phyloP scores from a whole-genome alignment of 92 coral and sea anemone species.

The Phenganax stokvisi region DNA sequence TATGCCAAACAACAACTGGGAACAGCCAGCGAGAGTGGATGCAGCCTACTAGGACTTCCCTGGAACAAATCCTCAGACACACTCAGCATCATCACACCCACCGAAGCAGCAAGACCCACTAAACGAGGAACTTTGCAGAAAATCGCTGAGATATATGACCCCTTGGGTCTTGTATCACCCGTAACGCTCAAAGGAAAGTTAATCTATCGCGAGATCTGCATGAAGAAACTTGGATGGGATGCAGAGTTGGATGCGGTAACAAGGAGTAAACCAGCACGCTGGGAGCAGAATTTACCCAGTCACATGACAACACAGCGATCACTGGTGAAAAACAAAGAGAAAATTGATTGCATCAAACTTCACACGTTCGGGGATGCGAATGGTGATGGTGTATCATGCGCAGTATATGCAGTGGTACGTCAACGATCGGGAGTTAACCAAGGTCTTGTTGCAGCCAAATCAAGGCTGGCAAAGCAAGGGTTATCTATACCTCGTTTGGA shows the following conservation, averaged over 20 bases:
- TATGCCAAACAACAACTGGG: slow-evolving; percentile 42
- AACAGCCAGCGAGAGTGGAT: neutral
- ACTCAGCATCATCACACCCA: neutral
- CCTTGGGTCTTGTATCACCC: slow-evolving; percentile 44
- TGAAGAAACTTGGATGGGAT: slow-evolving; percentile 51
- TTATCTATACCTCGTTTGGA: slow-evolving; percentile 42
- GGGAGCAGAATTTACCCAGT: slow-evolving; percentile 45
- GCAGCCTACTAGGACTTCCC: neutral
- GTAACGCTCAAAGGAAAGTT: slow-evolving; percentile 46
- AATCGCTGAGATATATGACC: slow-evolving; percentile 24
- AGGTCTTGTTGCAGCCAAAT: slow-evolving; percentile 46
- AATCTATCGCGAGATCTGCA: slow-evolving; percentile 49
- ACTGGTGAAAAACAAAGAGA: slow-evolving; percentile 32
- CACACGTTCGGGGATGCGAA: slow-evolving; percentile 41
- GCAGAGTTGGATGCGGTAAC: slow-evolving; percentile 19
- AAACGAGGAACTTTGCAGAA: neutral
- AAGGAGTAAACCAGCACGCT: slow-evolving; percentile 39
- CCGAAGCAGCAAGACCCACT: too few species aligned
- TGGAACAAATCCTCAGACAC: neutral
- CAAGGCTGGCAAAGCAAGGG: slow-evolving; percentile 40
- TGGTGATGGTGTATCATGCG: slow-evolving; percentile 37
- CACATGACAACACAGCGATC: slow-evolving; percentile 41
- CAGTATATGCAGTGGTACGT: slow-evolving; percentile 52
- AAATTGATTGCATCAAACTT: slow-evolving; percentile 29
- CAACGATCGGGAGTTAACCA: slow-evolving; percentile 48